A percentile compares a stretch with the other conserved stretches of the same genome.
phyloP scores from a whole-genome alignment of 2,888 invertebrate species.

The Apodemia duryi region DNA sequence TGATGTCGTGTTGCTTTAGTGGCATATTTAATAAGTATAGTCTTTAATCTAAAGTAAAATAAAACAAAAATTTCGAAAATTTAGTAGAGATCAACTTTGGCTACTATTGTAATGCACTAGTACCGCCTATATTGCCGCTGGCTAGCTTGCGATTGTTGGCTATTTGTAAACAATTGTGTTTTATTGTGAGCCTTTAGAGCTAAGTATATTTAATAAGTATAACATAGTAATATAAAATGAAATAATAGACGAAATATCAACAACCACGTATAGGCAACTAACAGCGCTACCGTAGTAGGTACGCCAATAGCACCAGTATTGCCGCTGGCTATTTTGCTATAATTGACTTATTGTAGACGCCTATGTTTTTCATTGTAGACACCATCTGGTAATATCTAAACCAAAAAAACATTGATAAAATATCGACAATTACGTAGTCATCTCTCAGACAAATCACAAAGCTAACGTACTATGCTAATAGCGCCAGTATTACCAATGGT shows the following conservation, averaged over 20 bases:
- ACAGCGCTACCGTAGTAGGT: slow-evolving; percentile 18
- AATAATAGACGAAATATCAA: too few species aligned
- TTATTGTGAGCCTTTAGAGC: too few species aligned
- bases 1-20: slow-evolving; percentile 20
- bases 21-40: too few species aligned
- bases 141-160: slow-evolving; percentile 34
- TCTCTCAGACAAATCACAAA: slow-evolving; percentile 25
- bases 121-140: slow-evolving; percentile 27
- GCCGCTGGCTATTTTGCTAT: slow-evolving; percentile 34
- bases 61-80: slow-evolving; percentile 22
- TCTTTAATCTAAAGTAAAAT: slow-evolving; percentile 21
- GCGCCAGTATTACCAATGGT: slow-evolving; percentile 31
- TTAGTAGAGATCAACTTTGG: too few species aligned
- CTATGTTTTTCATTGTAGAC: slow-evolving; percentile 31
- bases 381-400: too few species aligned
- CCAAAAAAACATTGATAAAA: neutral
- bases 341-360: slow-evolving; percentile 56
- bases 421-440: neutral
- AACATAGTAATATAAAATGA: too few species aligned
- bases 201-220: slow-evolving; percentile 13
- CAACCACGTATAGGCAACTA: too few species aligned
- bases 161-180: too few species aligned
- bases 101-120: too few species aligned
- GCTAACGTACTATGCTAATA: slow-evolving; percentile 42
- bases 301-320: slow-evolving; percentile 34